Percentiles rank a stretch among this genome's conserved stretches.
phyloP scores from a whole-genome alignment of 2,797 vertebrate species.

The Eidolon dupreanum region DNA sequence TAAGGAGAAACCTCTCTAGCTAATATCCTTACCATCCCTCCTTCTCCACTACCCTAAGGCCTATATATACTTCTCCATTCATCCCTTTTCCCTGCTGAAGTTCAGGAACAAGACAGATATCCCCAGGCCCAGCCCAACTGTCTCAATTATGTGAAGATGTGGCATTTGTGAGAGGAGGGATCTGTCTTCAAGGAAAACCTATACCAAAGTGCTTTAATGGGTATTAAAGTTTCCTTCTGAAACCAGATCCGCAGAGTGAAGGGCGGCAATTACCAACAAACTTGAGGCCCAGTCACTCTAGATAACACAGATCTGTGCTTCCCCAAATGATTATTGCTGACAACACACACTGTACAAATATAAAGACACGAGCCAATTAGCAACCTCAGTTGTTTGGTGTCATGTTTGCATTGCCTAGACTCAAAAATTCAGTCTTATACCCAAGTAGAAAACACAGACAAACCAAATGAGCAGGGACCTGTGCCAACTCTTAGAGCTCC shows the following conservation, averaged over 20 bases:
- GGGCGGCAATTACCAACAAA: conserved; percentile 64
- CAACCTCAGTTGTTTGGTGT: not conserved
- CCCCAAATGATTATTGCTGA: conserved; percentile 46
- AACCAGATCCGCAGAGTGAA: conserved; percentile 60
- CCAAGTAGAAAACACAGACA: not conserved
- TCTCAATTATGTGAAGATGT: conserved; percentile 49
- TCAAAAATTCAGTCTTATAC: not conserved
- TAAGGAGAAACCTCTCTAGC: not conserved
- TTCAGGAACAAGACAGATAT: conserved; percentile 29
- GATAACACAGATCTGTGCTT: conserved; percentile 23
- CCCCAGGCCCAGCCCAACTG: conserved; percentile 18
- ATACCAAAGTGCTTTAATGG: conserved; percentile 59
- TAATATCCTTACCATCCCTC: not conserved
- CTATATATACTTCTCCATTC: not conserved
- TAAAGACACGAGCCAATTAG: conserved; percentile 38
- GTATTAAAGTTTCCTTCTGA: conserved; percentile 66
- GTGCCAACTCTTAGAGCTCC: not conserved
- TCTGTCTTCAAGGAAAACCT: conserved; percentile 66
- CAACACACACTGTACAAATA: not conserved
- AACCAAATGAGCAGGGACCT: not conserved
- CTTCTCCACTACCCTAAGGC: not conserved
- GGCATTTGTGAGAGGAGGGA: conserved; percentile 17
- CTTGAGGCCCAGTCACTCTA: conserved; percentile 37
- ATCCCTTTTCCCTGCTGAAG: conserved; percentile 7
- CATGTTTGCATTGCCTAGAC: not conserved